Percentiles rank a stretch among this genome's conserved stretches.
Evolutionary conservation across 2,113 vertebrate species (phyloP).

Genomic region (Dromiciops gliroides): DNA sequence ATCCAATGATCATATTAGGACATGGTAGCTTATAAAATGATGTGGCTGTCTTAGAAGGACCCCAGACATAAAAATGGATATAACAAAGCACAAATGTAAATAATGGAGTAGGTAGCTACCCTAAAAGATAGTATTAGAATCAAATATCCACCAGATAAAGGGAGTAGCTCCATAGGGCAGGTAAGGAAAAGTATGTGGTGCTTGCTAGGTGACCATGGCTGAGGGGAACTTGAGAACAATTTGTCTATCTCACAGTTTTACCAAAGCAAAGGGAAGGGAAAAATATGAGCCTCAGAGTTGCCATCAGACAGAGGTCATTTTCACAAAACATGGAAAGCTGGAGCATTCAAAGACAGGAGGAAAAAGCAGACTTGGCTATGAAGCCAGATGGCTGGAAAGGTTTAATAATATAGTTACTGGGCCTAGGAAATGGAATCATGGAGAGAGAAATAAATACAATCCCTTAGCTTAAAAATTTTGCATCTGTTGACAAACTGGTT

Average conservation of each 20-base stretch:
- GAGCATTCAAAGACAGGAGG: not conserved
- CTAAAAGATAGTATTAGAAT: not conserved
- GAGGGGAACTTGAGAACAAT: not conserved
- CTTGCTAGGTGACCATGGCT: not conserved
- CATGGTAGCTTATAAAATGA: not conserved
- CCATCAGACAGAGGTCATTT: not conserved
- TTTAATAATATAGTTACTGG: not conserved
- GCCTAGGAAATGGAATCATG: not conserved
- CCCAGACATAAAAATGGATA: not conserved
- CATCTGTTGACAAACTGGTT: not conserved
- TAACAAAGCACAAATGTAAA: not conserved
- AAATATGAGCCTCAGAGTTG: not conserved
- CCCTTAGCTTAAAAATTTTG: not conserved
- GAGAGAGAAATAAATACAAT: not conserved
- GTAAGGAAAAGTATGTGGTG: not conserved
- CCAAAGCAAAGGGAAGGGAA: not conserved
- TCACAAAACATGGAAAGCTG: not conserved
- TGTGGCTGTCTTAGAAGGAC: not conserved
- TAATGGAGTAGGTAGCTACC: not conserved
- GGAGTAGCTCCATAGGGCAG: not conserved
- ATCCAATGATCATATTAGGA: not conserved
- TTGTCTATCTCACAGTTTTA: not conserved
- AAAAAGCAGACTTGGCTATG: not conserved
- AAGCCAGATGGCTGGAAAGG: not conserved
- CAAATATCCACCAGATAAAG: not conserved